Percentiles rank a stretch among this genome's conserved stretches.
These are phyloP conservation scores for Syngnathoides biaculeatus DNA, from an alignment of 2,113 vertebrate species.

Conservation along the genomic window DNA sequence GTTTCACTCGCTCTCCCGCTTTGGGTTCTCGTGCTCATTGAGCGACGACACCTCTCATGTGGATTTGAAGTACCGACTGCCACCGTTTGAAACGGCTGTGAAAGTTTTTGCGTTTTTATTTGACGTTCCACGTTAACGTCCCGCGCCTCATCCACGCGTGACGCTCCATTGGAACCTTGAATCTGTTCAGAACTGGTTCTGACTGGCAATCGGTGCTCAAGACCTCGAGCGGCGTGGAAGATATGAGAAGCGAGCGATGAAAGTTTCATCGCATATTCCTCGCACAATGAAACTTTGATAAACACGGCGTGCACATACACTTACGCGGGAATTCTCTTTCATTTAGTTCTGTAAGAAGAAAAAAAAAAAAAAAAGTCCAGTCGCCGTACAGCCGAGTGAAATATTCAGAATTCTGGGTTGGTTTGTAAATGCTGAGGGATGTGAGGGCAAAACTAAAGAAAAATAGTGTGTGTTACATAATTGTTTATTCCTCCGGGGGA, in stretches of 20 bases:
- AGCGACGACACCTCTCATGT: not conserved
- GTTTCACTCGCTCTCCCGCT: not conserved
- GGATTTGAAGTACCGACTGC: not conserved
- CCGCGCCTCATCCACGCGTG: not conserved
- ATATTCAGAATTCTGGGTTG: not conserved
- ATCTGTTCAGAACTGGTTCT: constrained; percentile 23
- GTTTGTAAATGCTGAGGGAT: too few relatives aligned
- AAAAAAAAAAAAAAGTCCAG: constrained; percentile 1
- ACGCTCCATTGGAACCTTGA: constrained; percentile 9
- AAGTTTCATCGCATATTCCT: constrained; percentile 43
- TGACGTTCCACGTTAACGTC: not conserved
- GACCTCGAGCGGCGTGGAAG: constrained; percentile 32
- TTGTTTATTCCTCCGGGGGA: too few relatives aligned
- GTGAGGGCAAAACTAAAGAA: too few relatives aligned
- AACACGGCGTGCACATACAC: constrained; percentile 6
- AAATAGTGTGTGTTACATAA: too few relatives aligned
- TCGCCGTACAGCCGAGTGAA: not conserved
- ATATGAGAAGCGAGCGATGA: constrained; percentile 24
- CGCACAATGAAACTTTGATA: constrained; percentile 37
- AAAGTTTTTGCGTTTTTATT: not conserved
- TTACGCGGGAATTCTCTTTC: constrained; percentile 16
- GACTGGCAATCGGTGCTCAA: constrained; percentile 31
- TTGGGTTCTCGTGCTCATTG: not conserved
- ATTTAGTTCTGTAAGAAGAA: constrained; percentile 6
- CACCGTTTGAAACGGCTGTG: not conserved